Conservation (phyloP, 2,113 vertebrate genomes). For the Aegotheles bennettii region DNA sequence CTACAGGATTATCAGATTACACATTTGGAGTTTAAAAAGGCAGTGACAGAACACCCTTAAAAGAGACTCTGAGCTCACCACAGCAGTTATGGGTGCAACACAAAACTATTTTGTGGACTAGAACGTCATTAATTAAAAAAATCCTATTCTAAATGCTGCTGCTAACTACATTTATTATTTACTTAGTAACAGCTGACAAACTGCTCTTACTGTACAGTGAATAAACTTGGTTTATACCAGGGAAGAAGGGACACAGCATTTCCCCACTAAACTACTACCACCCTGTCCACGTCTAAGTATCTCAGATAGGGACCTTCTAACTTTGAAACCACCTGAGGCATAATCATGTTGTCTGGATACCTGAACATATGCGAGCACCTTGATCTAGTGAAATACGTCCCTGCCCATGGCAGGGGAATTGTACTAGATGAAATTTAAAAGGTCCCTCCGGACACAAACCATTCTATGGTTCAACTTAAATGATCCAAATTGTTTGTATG, state of each 20-base stretch:
- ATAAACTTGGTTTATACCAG: neutral
- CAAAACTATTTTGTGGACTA: neutral
- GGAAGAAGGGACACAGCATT: neutral
- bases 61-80: neutral
- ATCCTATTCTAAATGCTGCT: neutral
- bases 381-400: neutral
- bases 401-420: neutral
- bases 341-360: neutral
- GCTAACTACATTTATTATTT: neutral
- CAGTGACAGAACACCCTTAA: neutral
- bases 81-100: neutral
- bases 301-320: neutral
- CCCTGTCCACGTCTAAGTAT: neutral
- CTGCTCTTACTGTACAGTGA: neutral
- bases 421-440: neutral
- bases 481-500: neutral
- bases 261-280: neutral
- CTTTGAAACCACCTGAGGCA: neutral
- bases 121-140: neutral
- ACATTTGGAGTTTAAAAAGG: neutral
- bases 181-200: neutral
- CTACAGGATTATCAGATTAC: neutral
- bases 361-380: neutral
- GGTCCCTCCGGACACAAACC: neutral
- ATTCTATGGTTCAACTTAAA: neutral